phyloP scores from a whole-genome alignment of 2,797 vertebrate genomes.

The Cygnus olor region DNA sequence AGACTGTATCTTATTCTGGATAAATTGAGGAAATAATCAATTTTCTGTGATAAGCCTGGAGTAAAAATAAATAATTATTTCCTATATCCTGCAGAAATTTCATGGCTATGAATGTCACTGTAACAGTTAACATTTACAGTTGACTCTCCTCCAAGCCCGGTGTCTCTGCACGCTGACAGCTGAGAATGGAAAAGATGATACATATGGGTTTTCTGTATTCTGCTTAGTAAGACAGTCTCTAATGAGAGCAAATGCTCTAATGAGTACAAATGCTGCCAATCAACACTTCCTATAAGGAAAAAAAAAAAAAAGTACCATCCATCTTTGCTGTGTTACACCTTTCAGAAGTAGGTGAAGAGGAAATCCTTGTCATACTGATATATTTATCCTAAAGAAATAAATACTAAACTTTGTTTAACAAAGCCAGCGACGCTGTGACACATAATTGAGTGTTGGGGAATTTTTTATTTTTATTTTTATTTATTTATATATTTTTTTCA shows the following conservation, averaged over 20 bases:
- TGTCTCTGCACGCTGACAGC: neutral
- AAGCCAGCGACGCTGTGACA: neutral
- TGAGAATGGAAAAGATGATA: constrained; percentile 1
- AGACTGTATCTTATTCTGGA: neutral
- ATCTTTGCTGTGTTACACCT: neutral
- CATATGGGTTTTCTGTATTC: neutral
- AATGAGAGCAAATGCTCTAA: neutral
- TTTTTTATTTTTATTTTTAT: neutral
- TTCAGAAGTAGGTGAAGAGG: neutral
- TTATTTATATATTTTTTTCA: neutral
- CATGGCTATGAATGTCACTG: neutral
- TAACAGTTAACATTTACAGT: constrained; percentile 12
- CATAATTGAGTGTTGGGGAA: neutral
- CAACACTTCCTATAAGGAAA: neutral
- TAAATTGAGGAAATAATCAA: constrained; percentile 9
- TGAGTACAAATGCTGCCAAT: neutral
- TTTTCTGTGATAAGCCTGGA: constrained; percentile 4
- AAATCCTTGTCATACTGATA: neutral
- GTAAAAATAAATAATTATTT: neutral
- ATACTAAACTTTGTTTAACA: neutral
- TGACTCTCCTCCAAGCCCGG: neutral
- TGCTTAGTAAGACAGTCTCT: neutral
- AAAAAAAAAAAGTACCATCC: neutral
- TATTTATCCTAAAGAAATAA: neutral
- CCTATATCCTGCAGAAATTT: constrained; percentile 8